Percentiles rank a stretch among this genome's conserved stretches.
These are phyloP conservation scores for Adelges cooleyi DNA, from an alignment of 1,140 invertebrate species.

Conservation along the genomic window DNA sequence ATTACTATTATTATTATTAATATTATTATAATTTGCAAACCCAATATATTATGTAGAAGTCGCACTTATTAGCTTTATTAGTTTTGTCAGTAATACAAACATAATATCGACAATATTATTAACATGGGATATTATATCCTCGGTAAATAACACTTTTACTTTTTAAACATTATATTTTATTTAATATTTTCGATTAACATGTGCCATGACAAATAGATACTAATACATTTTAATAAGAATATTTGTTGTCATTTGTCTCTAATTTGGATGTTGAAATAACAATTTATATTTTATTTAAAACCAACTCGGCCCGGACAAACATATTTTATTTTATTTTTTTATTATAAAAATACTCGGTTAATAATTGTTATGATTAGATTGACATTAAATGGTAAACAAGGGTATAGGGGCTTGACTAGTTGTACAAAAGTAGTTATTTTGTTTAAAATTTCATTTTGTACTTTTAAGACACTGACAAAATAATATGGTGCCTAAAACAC, in stretches of 20 bases:
- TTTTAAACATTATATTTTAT: constrained; percentile 16
- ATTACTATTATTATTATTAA: background rate
- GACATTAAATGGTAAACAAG: constrained; percentile 13
- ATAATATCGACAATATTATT: constrained; percentile 23
- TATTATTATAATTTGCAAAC: constrained; percentile 6
- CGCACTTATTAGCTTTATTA: constrained; percentile 27
- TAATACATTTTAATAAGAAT: too few relatives aligned
- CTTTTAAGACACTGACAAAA: constrained; percentile 22
- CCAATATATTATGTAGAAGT: constrained; percentile 23
- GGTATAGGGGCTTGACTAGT: constrained; percentile 5
- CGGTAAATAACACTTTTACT: background rate
- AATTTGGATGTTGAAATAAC: constrained; percentile 6
- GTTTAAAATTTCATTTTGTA: constrained; percentile 16
- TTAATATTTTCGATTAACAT: constrained; percentile 17
- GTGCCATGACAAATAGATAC: constrained; percentile 13
- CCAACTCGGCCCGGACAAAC: constrained; percentile 22
- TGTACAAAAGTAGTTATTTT: constrained; percentile 20
- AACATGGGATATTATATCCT: constrained; percentile 4
- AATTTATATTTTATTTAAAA: constrained; percentile 13
- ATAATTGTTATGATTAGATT: constrained; percentile 20
- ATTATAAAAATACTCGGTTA: background rate
- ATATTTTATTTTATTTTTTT: constrained; percentile 1
- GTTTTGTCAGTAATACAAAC: constrained; percentile 24
- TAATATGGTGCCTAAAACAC: constrained; percentile 9
- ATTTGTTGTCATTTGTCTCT: too few relatives aligned